Base-by-base conservation (phyloP, 64 coral and sea anemone genomes). In the Trachythela sp. region DNA sequence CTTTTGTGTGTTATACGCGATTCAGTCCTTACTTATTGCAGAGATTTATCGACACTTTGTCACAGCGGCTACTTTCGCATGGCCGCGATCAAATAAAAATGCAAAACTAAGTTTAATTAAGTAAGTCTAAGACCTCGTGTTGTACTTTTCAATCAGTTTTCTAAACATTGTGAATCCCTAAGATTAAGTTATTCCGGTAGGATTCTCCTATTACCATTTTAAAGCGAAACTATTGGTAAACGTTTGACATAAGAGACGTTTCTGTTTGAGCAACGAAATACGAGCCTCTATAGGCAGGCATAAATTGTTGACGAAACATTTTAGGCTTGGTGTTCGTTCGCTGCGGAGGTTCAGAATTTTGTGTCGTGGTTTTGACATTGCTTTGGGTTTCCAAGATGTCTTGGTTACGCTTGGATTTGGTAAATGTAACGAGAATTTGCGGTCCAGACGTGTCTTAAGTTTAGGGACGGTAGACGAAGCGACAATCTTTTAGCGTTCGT, bases 111-210 rank as follows among this genome's bases (percentile, higher is more conserved):
- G 42, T 45, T 45, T 45, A 11, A 6, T 45, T 11, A 45, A 11
- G 4, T 11, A 11, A 26, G 24, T 64, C 22, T 2, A 64, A 64
- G 20, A n/a, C 26, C 13, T 64, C 56, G 56, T 22, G 56, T 13
- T 64, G 20, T 64, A 2, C 35, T 80, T 17, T 39, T 14, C 33
- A 80, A 38, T 2, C 13, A 80, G 15, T 39, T 80, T 80, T 30
- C 75, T 39, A 80, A 80, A 80, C 75, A 80, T 80, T 80, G 75
- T 39, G 75, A 80, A 80, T 36, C 75, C 75, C 37, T 10, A 4
- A 80, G 75, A 80, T 80, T 80, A 80, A 80, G 30, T 80, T 37
- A 80, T 80, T 80, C 75, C 75, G 75, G 75, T 37, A 5, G 37
- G 20, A 80, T 80, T 80, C 75, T 80, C 75, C 33, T 39, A 80